phyloP scores from a whole-genome alignment of 2,888 invertebrate species.

The Ganaspis brasiliensis region DNA sequence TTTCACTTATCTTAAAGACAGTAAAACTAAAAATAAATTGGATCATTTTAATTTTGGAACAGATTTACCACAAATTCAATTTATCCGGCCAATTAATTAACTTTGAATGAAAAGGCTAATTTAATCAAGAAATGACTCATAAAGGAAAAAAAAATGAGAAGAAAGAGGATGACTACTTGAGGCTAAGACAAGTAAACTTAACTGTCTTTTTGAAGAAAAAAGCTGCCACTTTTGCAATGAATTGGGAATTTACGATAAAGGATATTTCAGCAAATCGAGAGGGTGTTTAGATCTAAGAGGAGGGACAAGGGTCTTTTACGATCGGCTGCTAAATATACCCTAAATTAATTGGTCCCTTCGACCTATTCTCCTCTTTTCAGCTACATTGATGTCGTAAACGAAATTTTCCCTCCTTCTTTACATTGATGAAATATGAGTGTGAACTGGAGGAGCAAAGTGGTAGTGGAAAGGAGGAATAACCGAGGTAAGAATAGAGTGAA shows the following conservation, averaged over 20 bases:
- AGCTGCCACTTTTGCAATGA: neutral
- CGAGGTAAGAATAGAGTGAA: neutral
- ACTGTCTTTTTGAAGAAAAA: neutral
- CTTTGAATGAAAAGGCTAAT: neutral
- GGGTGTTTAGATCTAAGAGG: constrained; percentile 47
- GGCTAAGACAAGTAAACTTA: neutral
- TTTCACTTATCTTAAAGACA: too few species aligned
- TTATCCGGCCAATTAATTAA: too few species aligned
- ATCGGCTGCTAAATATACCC: constrained; percentile 68
- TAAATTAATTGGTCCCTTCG: constrained; percentile 72
- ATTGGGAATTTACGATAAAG: neutral
- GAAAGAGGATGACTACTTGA: neutral
- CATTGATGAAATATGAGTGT: constrained; percentile 44
- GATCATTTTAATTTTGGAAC: too few species aligned
- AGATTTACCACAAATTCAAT: too few species aligned
- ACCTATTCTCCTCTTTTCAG: constrained; percentile 48
- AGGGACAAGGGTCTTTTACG: constrained; percentile 63
- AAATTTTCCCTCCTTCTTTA: neutral
- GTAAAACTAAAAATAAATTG: too few species aligned
- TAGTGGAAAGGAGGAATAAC: neutral
- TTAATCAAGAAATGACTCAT: constrained; percentile 10
- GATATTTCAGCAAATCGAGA: neutral
- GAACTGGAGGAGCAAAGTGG: constrained; percentile 20
- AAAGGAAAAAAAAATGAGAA: neutral
- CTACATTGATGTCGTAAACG: constrained; percentile 23